These are phyloP conservation scores for Chaetogeoica ovagalla DNA, from an alignment of 2,888 invertebrate species.

Conservation along the genomic window DNA sequence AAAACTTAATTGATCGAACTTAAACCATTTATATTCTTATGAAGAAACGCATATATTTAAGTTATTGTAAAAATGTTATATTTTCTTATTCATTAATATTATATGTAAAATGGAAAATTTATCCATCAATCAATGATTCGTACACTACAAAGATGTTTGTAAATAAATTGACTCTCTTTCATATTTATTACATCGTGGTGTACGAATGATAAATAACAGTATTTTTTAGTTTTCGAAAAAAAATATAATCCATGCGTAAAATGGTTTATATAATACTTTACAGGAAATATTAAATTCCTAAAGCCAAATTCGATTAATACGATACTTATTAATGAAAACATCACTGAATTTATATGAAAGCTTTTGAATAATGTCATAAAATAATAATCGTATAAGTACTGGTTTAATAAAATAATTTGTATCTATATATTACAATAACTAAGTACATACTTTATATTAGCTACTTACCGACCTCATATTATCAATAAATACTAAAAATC, in stretches of 20 bases:
- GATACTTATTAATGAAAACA: neutral
- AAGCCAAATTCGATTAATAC: conserved; percentile 12
- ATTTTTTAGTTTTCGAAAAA: conserved; percentile 8
- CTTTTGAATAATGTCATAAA: neutral
- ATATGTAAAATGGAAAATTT: conserved; percentile 11
- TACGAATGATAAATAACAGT: conserved; percentile 3
- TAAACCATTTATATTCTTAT: neutral
- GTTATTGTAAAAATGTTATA: neutral
- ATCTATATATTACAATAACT: no score
- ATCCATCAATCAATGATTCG: conserved; percentile 20
- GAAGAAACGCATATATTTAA: neutral
- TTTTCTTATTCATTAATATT: neutral
- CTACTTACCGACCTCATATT: no score
- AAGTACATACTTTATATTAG: no score
- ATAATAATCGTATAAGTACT: no score
- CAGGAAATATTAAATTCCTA: neutral
- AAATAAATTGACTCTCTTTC: conserved; percentile 7
- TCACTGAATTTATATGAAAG: neutral
- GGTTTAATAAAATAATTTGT: no score
- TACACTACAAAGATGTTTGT: neutral
- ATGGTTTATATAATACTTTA: conserved; percentile 14
- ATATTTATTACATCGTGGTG: neutral
- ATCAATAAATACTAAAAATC: no score
- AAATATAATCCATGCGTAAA: conserved; percentile 1
- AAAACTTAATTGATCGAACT: neutral